Evolutionary conservation across 2,113 vertebrate genomes (phyloP).

Genomic region (Axis porcinus): DNA sequence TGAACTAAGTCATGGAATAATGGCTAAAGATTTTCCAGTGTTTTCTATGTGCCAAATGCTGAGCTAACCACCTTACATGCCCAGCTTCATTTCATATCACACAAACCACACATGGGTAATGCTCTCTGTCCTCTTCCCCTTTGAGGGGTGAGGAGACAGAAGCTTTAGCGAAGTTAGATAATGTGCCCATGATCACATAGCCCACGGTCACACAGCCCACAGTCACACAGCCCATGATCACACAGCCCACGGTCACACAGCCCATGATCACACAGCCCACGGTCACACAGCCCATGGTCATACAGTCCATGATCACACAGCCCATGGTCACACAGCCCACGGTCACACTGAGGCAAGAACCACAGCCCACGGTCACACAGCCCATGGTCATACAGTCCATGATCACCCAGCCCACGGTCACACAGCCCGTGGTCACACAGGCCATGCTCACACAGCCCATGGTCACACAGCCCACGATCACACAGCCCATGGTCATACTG

Average conservation of each 20-base stretch:
- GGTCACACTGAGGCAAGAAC: too few relatives aligned
- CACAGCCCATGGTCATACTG: accelerated
- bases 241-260: accelerated
- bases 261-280: too few relatives aligned
- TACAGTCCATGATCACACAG: accelerated
- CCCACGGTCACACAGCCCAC: accelerated
- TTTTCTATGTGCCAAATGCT: not conserved
- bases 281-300: accelerated
- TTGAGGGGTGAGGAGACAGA: not conserved
- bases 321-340: accelerated
- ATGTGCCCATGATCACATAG: too few relatives aligned
- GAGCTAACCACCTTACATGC: not conserved
- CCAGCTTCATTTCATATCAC: not conserved
- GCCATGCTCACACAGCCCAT: accelerated
- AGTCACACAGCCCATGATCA: accelerated
- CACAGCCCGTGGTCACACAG: too few relatives aligned
- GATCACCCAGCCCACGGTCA: accelerated
- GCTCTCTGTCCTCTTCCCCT: too few relatives aligned
- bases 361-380: accelerated
- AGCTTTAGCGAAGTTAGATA: not conserved
- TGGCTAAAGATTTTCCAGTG: not conserved
- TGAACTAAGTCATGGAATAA: too few relatives aligned
- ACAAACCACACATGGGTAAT: not conserved
- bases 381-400: accelerated
- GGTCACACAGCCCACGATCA: accelerated